Evolutionary conservation across 2,888 invertebrate genomes (phyloP).

Genomic region (Perithous albicinctus): DNA sequence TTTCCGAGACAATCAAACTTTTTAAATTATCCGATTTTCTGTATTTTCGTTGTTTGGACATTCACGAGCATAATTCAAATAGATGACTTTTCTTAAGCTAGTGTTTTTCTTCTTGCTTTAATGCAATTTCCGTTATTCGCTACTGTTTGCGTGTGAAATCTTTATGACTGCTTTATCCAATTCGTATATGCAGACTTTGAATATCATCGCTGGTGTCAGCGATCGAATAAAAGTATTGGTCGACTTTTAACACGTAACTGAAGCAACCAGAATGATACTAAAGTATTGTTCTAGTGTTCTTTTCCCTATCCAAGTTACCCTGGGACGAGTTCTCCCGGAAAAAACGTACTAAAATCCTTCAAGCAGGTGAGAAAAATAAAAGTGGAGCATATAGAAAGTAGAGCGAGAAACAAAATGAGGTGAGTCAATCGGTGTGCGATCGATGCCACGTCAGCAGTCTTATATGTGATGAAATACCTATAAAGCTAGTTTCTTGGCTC

Average conservation of each 20-base stretch:
- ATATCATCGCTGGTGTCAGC: background rate
- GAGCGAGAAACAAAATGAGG: background rate
- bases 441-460: conserved; percentile 32
- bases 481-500: conserved; percentile 49
- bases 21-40: background rate
- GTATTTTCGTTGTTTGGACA: background rate
- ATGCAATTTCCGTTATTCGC: background rate
- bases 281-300: background rate
- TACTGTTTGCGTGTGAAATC: background rate
- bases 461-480: conserved; percentile 35
- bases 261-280: background rate
- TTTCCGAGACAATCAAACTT: background rate
- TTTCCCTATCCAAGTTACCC: background rate
- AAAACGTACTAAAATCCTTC: background rate
- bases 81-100: background rate
- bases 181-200: background rate
- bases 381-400: background rate
- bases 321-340: background rate
- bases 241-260: background rate
- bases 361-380: background rate
- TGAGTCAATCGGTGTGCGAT: conserved; percentile 42
- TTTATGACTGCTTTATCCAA: background rate
- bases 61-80: background rate
- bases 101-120: background rate
- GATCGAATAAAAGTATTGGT: background rate